Percentiles rank a stretch among this genome's conserved stretches.
These are phyloP conservation scores for Eptatretus burgeri DNA, from an alignment of 2,113 vertebrate genomes.

Conservation along the genomic window DNA sequence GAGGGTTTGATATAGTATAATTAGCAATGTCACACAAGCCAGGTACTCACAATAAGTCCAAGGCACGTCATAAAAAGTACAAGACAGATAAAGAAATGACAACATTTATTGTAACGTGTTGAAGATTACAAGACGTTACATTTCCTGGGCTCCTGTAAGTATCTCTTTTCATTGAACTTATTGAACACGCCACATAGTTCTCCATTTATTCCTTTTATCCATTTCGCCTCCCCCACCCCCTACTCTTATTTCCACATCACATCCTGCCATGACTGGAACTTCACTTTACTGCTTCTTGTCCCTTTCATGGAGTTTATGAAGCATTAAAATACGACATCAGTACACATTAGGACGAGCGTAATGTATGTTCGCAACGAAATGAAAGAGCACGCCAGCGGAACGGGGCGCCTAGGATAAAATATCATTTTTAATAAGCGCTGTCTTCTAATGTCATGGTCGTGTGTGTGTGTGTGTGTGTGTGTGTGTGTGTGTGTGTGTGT, in stretches of 20 bases:
- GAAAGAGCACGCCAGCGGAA: conserved; percentile 6
- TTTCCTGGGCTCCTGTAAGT: too few relatives aligned
- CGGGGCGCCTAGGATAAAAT: conserved; percentile 7
- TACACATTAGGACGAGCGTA: conserved; percentile 5
- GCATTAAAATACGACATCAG: conserved; percentile 6
- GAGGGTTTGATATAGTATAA: too few relatives aligned
- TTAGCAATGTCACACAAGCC: too few relatives aligned
- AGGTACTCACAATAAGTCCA: too few relatives aligned
- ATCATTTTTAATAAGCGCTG: conserved; percentile 6
- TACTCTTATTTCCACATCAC: not conserved
- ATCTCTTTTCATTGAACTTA: too few relatives aligned
- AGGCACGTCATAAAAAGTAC: too few relatives aligned
- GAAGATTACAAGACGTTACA: too few relatives aligned
- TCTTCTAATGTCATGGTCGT: conserved; percentile 1
- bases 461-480: too few relatives aligned
- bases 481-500: not conserved
- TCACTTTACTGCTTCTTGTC: conserved; percentile 3
- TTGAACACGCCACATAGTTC: too few relatives aligned
- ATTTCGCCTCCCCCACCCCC: not conserved
- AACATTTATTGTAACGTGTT: too few relatives aligned
- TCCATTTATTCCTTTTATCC: not conserved
- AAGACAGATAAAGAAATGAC: too few relatives aligned
- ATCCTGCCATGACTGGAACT: not conserved
- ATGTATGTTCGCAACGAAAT: conserved; percentile 6
- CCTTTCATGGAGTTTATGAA: conserved; percentile 5